phyloP scores from a whole-genome alignment of 2,888 invertebrate genomes.

The Morpho helenor region DNA sequence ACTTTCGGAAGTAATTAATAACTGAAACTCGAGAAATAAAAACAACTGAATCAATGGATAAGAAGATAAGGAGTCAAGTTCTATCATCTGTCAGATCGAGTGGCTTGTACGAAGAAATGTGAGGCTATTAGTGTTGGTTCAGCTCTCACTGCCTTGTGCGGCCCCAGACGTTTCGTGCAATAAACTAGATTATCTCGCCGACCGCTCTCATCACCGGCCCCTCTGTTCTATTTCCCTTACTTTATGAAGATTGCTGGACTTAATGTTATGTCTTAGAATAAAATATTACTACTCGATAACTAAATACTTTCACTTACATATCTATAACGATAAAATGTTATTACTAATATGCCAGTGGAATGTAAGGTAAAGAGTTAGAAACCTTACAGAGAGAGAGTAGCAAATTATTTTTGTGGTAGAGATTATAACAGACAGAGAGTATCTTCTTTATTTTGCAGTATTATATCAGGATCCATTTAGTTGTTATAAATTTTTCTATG shows the following conservation, averaged over 20 bases:
- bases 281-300: constrained; percentile 12
- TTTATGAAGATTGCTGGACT: constrained; percentile 20
- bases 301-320: constrained; percentile 10
- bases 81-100: constrained; percentile 61
- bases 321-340: constrained; percentile 3
- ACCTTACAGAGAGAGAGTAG: no score
- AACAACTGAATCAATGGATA: neutral
- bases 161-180: constrained; percentile 45
- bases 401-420: no score
- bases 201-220: constrained; percentile 43
- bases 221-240: constrained; percentile 36
- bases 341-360: neutral
- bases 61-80: constrained; percentile 24
- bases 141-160: constrained; percentile 41
- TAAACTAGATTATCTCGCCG: constrained; percentile 63
- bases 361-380: no score
- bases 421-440: no score
- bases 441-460: no score
- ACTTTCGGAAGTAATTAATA: neutral
- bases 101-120: constrained; percentile 61
- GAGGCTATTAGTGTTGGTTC: constrained; percentile 61
- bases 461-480: no score
- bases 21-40: neutral
- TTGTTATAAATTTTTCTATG: no score
- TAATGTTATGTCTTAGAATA: constrained; percentile 15